Evolutionary conservation across 2,888 invertebrate species (phyloP), one percentile per base, ranked within the genome.

Genomic region (Alloscopus bannaensis): DNA sequence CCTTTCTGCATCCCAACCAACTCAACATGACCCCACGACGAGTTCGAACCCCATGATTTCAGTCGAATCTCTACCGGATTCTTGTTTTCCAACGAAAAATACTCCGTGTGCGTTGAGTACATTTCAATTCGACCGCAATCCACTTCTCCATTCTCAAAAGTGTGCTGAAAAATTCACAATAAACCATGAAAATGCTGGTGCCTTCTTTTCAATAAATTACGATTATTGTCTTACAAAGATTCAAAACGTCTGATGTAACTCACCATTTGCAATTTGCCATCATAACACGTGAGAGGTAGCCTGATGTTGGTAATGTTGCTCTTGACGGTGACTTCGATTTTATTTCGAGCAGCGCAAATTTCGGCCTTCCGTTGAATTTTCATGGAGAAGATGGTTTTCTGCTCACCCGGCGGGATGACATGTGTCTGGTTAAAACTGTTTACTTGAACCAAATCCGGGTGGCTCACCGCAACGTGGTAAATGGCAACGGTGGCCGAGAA

Each of bases 281-380:
- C 92, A 87, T 94, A 94, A 87, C 93, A 92, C 65, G 92, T 88
- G 81, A 95, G 88, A 36, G 94, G 94, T 82, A 94, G 90, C 84
- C 90, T 89, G 84, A 94, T 91, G 45, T 91, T 90, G 29, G 94
- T 94, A 76, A 94, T 91, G 88, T 95, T 95, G 22, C 94, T 94
- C 87, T 92, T 91, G 65, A 95, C 89, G 50, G 91, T 89, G 84
- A 94, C 90, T 83, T 84, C 78, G 59, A 85, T 81, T 36, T 71
- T 76, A 45, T 70, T 65, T 13, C 72, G 78, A n/a, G 84, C 81
- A 62, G 84, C 85, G 75, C 86, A 86, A 1, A 86, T 76, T 18
- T 84, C 83, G 1, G 31, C 73, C 64, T 84, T 84, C 40, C 81
- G 82, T 24, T 81, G 79, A 31, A 86, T 82, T 52, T 80, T 82